These are phyloP conservation scores for Cordilura impudica DNA, from an alignment of 2,888 invertebrate genomes.

Conservation along the genomic window DNA sequence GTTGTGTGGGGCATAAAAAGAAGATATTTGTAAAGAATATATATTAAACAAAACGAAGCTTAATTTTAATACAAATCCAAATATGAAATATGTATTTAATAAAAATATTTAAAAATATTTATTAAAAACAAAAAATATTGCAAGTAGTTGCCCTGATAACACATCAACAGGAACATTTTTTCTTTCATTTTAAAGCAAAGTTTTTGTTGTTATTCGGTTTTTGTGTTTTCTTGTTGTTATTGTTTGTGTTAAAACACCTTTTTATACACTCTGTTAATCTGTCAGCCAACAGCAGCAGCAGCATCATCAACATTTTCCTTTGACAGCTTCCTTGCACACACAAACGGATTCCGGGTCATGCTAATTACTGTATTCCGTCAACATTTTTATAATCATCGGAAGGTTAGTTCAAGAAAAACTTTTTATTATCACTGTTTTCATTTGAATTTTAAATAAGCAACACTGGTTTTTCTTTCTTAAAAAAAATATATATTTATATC, in stretches of 20 bases:
- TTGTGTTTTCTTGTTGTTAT: not conserved
- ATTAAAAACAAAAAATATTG: not conserved
- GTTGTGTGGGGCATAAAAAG: too few relatives aligned
- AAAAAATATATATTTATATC: too few relatives aligned
- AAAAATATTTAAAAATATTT: too few relatives aligned
- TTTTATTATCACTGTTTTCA: too few relatives aligned
- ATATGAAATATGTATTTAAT: too few relatives aligned
- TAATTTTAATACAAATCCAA: too few relatives aligned
- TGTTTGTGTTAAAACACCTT: not conserved
- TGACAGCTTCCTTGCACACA: conserved; percentile 7
- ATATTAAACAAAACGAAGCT: too few relatives aligned
- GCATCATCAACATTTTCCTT: not conserved
- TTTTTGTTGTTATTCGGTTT: not conserved
- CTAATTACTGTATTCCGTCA: conserved; percentile 21
- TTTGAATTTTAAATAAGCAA: too few relatives aligned
- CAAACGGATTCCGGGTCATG: conserved; percentile 27
- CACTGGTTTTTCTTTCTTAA: too few relatives aligned
- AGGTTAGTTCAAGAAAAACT: conserved; percentile 36
- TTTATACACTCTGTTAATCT: not conserved
- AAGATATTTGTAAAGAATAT: too few relatives aligned
- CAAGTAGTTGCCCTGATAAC: conserved; percentile 19
- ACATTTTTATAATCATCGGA: conserved; percentile 42
- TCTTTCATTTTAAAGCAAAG: not conserved
- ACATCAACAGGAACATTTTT: not conserved
- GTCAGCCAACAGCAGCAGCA: not conserved